phyloP scores from a whole-genome alignment of 2,113 vertebrate species.

The Cichladusa arquata region DNA sequence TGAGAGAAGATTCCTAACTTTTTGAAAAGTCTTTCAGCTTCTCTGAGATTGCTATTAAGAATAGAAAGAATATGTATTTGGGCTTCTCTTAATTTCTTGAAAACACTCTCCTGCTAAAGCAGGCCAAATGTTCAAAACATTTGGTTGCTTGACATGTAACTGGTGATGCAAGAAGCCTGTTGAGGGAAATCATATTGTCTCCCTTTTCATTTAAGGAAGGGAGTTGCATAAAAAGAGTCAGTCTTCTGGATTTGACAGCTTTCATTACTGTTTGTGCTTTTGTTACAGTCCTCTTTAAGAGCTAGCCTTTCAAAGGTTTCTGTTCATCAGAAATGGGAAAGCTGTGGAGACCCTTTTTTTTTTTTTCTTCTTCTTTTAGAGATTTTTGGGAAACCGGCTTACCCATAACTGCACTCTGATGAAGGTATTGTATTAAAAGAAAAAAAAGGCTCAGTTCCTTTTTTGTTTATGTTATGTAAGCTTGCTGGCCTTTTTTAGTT shows the following conservation, averaged over 20 bases:
- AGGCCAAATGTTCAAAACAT: not conserved
- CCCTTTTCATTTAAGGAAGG: not conserved
- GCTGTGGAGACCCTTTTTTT: not conserved
- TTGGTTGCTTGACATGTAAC: not conserved
- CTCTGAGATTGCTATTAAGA: not conserved
- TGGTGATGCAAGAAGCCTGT: not conserved
- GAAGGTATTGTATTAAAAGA: not conserved
- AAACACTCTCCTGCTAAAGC: not conserved
- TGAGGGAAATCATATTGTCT: not conserved
- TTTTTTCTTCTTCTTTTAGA: not conserved
- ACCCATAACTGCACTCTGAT: not conserved
- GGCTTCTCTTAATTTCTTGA: not conserved
- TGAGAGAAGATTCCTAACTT: not conserved
- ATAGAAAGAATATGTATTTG: accelerated
- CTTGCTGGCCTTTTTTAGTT: not conserved
- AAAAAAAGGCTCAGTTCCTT: not conserved
- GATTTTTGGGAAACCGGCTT: conserved; percentile 2
- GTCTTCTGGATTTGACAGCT: not conserved
- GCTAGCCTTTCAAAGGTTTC: not conserved
- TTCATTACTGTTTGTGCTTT: not conserved
- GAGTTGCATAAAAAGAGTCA: not conserved
- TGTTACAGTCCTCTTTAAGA: not conserved
- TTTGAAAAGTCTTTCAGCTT: not conserved
- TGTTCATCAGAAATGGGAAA: conserved; percentile 1
- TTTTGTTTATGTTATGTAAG: not conserved